Evolutionary conservation across 2,113 vertebrate genomes (phyloP).

Genomic region (Microtus montanus): DNA sequence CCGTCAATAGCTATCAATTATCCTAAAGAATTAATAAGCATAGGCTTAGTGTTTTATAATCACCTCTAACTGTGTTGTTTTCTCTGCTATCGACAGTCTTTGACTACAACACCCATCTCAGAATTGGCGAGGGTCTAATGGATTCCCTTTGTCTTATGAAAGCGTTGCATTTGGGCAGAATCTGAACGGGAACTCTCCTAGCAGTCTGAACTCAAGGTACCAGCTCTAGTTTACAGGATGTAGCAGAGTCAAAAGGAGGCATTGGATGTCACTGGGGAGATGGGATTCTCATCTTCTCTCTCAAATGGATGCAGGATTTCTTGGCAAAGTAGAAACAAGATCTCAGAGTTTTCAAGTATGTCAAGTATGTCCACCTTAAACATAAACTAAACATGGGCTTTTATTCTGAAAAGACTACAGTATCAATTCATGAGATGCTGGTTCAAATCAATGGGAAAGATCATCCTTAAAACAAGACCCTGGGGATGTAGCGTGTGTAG

Average conservation of each 20-base stretch:
- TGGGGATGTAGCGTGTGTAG: not conserved
- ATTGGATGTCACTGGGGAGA: conserved; percentile 81
- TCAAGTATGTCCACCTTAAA: conserved; percentile 55
- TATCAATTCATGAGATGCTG: conserved; percentile 38
- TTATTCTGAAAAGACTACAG: conserved; percentile 58
- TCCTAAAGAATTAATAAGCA: conserved; percentile 68
- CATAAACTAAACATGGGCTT: conserved; percentile 39
- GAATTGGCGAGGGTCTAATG: conserved; percentile 59
- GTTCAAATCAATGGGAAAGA: conserved; percentile 46
- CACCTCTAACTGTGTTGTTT: conserved; percentile 55
- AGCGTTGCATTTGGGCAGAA: not conserved
- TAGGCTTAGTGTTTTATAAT: conserved; percentile 58
- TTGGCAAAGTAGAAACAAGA: conserved; percentile 52
- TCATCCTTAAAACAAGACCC: conserved; percentile 15
- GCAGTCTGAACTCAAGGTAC: conserved; percentile 33
- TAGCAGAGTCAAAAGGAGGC: conserved; percentile 56
- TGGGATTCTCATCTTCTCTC: conserved; percentile 78
- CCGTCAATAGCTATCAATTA: conserved; percentile 58
- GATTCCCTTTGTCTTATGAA: conserved; percentile 71
- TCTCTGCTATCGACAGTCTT: conserved; percentile 57
- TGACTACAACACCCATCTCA: conserved; percentile 45
- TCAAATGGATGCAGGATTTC: conserved; percentile 53
- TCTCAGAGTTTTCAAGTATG: conserved; percentile 59
- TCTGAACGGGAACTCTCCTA: conserved; percentile 43
- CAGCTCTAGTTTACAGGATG: conserved; percentile 40